Base-by-base conservation (phyloP, 2,888 invertebrate genomes). In the Dione vanillae region DNA sequence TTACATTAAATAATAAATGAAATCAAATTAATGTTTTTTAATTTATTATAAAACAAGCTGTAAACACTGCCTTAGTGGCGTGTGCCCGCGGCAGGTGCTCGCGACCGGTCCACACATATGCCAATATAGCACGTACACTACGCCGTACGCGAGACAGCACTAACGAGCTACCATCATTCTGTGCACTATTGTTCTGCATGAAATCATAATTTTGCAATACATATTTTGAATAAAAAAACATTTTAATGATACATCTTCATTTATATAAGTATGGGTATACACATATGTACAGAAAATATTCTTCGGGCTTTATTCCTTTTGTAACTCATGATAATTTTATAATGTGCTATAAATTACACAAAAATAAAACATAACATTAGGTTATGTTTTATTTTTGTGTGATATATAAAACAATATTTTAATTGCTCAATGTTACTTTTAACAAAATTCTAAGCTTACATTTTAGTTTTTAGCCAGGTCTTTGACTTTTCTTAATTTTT, bases 61-160 rank as follows among this genome's bases (percentile, higher is more conserved):
- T 85, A 80, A 80, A 79, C 64, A 69, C 74, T 45, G 80, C 80
- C 68, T 73, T 79, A 77, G 81, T 89, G 90, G 91, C 92, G 92
- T 92, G 92, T 91, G 92, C 92, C 91, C 80, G 78, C 80, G 90
- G 91, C 92, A 92, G 92, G 92, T 92, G 92, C 86, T 67, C 71
- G 78, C 78, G 84, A 85, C 83, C 84, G 84, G 82, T 82, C 82
- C 75, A 73, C 76, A 47, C 67, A 68, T 65, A 59, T 77, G 80
- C 61, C 80, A 77, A 72, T 79, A 79, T 69, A 59, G 64, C 70
- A 65, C 73, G 62, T 65, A 70, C 54, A 67, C 43, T 45, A 56
- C 45, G 47, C 64, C 19, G 49, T 45, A 56, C 45, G 47, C 64
- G 37, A 64, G 64, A 45, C 52, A 64, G 58, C 62, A 74, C 74